Percentiles rank a stretch among this genome's conserved stretches.
Evolutionary conservation across 1,140 invertebrate species (phyloP).

Genomic region (Hyposmocoma kahamanoa): DNA sequence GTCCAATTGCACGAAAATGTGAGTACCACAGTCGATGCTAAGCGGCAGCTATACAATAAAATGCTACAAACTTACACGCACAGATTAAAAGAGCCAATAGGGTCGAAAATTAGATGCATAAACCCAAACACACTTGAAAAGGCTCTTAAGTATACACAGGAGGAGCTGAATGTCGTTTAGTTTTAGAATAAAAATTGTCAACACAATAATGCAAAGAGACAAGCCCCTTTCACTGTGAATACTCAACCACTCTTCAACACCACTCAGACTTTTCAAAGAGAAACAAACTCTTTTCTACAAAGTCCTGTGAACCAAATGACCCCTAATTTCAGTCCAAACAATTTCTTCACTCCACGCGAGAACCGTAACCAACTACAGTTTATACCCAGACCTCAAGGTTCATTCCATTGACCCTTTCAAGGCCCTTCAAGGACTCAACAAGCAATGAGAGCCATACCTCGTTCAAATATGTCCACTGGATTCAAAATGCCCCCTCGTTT

Average conservation of each 20-base stretch:
- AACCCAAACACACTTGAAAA: not conserved
- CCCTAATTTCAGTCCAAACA: not conserved
- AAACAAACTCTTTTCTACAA: no score
- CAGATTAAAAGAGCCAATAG: not conserved
- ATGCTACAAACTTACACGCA: not conserved
- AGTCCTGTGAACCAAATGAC: no score
- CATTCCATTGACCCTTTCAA: not conserved
- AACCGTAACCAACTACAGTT: no score
- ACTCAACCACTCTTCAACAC: not conserved
- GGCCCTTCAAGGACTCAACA: not conserved
- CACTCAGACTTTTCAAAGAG: not conserved
- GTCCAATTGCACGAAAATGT: not conserved
- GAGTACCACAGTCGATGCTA: not conserved
- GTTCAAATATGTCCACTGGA: not conserved
- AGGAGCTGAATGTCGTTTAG: not conserved
- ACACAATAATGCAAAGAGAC: not conserved
- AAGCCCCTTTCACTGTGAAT: no score
- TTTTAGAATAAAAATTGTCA: not conserved
- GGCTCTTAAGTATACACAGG: not conserved
- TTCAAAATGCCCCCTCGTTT: not conserved
- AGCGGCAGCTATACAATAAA: not conserved
- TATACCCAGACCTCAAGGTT: no score
- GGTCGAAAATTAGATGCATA: not conserved
- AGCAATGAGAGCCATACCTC: not conserved
- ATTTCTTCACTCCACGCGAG: no score